A percentile compares a stretch with the other conserved stretches of the same genome.
Evolutionary conservation across 2,113 vertebrate species (phyloP).

Genomic region (Varanus komodoensis): DNA sequence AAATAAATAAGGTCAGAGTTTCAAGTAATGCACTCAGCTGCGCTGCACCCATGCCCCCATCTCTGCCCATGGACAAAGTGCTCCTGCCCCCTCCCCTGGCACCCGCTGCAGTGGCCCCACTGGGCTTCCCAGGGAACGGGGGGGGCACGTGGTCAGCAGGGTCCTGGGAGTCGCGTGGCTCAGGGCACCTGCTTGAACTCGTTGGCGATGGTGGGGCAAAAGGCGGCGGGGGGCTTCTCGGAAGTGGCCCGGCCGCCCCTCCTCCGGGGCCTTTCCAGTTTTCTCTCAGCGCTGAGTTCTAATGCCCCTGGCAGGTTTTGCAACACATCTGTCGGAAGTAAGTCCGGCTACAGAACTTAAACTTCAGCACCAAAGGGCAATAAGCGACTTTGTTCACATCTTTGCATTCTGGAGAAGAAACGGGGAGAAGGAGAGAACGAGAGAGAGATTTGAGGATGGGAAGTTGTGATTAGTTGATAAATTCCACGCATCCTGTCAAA

Average conservation of each 20-base stretch:
- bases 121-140: constrained; percentile 35
- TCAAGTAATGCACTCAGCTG: constrained; percentile 65
- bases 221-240: neutral
- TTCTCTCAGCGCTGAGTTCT: constrained; percentile 57
- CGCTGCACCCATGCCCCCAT: constrained; percentile 33
- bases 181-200: constrained; percentile 30
- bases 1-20: constrained; percentile 74
- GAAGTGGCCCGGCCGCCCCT: accelerated
- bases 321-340: constrained; percentile 99
- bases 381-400: constrained; percentile 99
- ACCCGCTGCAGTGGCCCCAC: constrained; percentile 42
- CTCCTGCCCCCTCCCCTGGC: neutral
- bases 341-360: constrained; percentile 97
- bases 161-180: constrained; percentile 29
- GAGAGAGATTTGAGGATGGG: no score
- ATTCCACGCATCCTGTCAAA: neutral
- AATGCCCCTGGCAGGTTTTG: constrained; percentile 98
- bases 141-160: constrained; percentile 13
- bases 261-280: constrained; percentile 64
- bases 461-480: neutral
- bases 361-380: constrained; percentile 99
- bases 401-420: constrained; percentile 90
- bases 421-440: neutral
- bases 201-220: neutral
- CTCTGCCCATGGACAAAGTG: neutral